Base-by-base conservation (phyloP, 2,797 vertebrate genomes). In the Percopsis omiscomaycus region DNA sequence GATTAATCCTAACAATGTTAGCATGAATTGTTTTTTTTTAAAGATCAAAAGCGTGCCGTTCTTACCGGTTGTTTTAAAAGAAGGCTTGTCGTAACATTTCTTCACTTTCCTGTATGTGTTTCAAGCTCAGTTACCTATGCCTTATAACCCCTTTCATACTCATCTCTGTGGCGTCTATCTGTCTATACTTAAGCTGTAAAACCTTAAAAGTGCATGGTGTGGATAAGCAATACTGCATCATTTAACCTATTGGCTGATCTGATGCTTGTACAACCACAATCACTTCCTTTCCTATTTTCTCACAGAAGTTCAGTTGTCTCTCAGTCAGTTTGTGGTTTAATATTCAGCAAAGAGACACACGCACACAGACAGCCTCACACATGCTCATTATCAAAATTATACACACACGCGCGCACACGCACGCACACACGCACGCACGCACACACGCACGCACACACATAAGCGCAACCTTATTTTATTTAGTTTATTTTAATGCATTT, bases 261-360 rank as follows among this genome's bases (percentile, higher is more conserved):
- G 87, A 86, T 87, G 84, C 86, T 71, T 81, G 82, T 75, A 84
- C 91, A 91, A 89, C 91, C 89, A 92, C 84, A 81, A 71, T 57
- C 75, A 89, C 90, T 91, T 94, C 91, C 91, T 91, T 71, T 81
- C 84, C 88, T 84, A 83, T 79, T 85, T 86, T 89, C 89, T 92
- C 89, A 88, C 84, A 71, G 75, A 16, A 60, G 79, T 79, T 78
- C 61, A 77, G 68, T 80, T 88, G 84, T 86, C 73, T 84, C 77
- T 86, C 12, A 89, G 83, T 84, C 78, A 89, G 86, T 89, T 84
- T 89, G 89, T 79, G 87, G 90, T 90, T 89, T 88, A 92, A 89
- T 89, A 91, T 87, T 82, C 86, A 79, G 83, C 78, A 84, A 81
- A 88, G 83, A 69, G 79, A 76, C 87, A 82, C 56, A 68, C 82